Evolutionary conservation across 1,140 invertebrate genomes (phyloP).

Genomic region (Stegodyphus dumicola): DNA sequence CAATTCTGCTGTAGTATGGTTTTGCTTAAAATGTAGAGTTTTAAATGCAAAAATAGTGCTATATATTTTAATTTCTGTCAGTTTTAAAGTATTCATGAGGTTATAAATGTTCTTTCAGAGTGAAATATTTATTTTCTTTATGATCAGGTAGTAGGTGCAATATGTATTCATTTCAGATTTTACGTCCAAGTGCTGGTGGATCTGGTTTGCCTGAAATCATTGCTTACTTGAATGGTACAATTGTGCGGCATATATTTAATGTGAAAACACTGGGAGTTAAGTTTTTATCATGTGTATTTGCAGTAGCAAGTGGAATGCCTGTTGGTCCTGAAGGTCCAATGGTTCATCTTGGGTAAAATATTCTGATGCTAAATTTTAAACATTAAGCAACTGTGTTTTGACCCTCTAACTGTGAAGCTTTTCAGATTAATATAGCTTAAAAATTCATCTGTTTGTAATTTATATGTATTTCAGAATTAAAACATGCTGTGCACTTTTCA

Average conservation of each 20-base stretch:
- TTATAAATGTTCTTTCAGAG: slow-evolving; percentile 58
- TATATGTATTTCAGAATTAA: too few species aligned
- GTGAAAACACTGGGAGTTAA: slow-evolving; percentile 95
- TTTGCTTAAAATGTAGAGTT: too few species aligned
- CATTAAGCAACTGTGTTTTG: too few species aligned
- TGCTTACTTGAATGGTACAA: slow-evolving; percentile 97
- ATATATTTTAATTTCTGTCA: too few species aligned
- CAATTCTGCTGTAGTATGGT: too few species aligned
- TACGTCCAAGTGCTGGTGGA: slow-evolving; percentile 83
- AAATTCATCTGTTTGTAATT: too few species aligned
- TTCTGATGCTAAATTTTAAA: too few species aligned
- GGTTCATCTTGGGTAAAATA: slow-evolving; percentile 81
- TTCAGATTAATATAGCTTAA: too few species aligned
- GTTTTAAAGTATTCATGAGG: too few species aligned
- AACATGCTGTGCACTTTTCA: too few species aligned
- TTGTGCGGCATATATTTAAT: slow-evolving; percentile 89
- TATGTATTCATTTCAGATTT: slow-evolving; percentile 70
- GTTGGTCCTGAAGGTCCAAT: slow-evolving; percentile 99
- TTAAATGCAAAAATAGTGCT: too few species aligned
- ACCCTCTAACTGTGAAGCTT: too few species aligned
- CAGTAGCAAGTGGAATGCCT: slow-evolving; percentile 95
- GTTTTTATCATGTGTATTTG: slow-evolving; percentile 90
- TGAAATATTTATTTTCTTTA: slow-evolving; percentile 62
- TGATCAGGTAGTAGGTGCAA: slow-evolving; percentile 68
- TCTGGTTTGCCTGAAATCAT: slow-evolving; percentile 99